Base-by-base conservation (phyloP, 1,140 invertebrate species). In the Delia radicum region DNA sequence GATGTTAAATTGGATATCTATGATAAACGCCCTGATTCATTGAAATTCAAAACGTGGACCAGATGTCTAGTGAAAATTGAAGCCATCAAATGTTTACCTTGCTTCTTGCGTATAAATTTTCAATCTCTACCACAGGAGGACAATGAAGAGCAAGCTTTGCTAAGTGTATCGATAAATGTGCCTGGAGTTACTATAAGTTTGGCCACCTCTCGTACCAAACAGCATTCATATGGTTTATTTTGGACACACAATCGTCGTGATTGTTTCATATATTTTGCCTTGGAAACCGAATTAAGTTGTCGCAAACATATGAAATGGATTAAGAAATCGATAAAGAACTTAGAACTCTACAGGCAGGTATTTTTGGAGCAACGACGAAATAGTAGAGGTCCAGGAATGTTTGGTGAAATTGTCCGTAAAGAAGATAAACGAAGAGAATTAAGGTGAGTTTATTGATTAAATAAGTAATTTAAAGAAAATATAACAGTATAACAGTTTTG, bases 261-360 rank as follows among this genome's bases (percentile, higher is more conserved):
- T 67, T 86, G 85, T 71, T 83, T 80, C 13, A 84, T 86, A 0
- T 86, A 85, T 65, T 84, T 86, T 74, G 81, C 85, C 5, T 67
- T 85, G 28, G 83, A 86, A 48, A 82, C 83, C 0, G 81, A 86
- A 73, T 72, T 71, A 5, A 75, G 79, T 4, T 85, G 80, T 71
- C 79, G 82, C 0, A 75, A 77, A 0, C 85, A 86, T 37, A 86
- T 86, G 85, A 86, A 85, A 65, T 86, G 85, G 85, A 79, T 86
- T 7, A 83, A 84, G n/a, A 84, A 86, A 77, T 85, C 85, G 0
- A 85, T 86, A 1, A 84, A 86, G 69, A 86, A 85, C 74, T 79
- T 86, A 31, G 85, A 86, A 71, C 46, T 86, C 5, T 82, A 86
- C 63, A 75, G 85, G 0, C 80, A 84, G 76, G 77, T 85, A 8